These are phyloP conservation scores for Eulemur rufifrons DNA, from an alignment of 2,113 vertebrate genomes.

Conservation along the genomic window DNA sequence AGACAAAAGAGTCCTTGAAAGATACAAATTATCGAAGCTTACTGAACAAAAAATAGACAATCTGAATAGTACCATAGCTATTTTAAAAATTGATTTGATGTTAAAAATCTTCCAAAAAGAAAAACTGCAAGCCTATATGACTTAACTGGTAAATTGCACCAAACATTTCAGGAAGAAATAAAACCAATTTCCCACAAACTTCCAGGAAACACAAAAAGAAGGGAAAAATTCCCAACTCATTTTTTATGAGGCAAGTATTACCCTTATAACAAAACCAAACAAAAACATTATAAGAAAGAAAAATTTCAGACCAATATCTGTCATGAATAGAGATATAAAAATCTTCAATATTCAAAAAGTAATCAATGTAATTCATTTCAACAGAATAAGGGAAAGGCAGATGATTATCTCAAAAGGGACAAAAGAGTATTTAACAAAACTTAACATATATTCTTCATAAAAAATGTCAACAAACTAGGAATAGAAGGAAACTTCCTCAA, in stretches of 20 bases:
- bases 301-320: background rate
- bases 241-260: slow-evolving; percentile 26
- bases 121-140: background rate
- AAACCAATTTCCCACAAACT: background rate
- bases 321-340: background rate
- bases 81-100: background rate
- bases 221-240: background rate
- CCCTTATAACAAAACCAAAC: too few relatives aligned
- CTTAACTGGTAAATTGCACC: slow-evolving; percentile 4
- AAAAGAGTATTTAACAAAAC: background rate
- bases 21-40: slow-evolving; percentile 7
- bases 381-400: background rate
- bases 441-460: background rate
- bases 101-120: background rate
- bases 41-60: background rate
- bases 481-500: background rate
- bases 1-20: slow-evolving; percentile 19
- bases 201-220: slow-evolving; percentile 4
- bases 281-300: background rate
- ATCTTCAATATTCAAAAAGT: background rate
- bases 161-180: slow-evolving; percentile 35
- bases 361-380: slow-evolving; percentile 6
- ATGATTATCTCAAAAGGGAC: background rate
- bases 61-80: background rate
- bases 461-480: slow-evolving; percentile 14